Evolutionary conservation across 1,140 invertebrate genomes (phyloP), one percentile per base, ranked within the genome.

Genomic region (Fragariocoptes setiger): DNA sequence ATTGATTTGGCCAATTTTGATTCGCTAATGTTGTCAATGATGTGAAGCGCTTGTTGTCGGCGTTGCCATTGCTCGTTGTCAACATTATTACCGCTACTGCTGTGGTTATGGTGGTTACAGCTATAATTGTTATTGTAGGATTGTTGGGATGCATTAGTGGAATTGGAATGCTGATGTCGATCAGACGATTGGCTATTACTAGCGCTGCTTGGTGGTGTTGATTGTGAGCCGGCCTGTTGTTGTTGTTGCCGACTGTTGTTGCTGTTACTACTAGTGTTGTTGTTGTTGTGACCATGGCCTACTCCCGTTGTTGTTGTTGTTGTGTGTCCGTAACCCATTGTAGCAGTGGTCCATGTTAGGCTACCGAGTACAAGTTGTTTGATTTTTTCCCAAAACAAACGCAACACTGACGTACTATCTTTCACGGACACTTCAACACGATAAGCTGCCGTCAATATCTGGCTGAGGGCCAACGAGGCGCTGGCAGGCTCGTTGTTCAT

Each of bases 371-470:
- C 46, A 13, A 47, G 31, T 39, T 74, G 68, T 45, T 74, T 65
- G 48, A 83, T 63, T 48, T 73, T 68, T 51, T 82, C 75, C 47
- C 78, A 60, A 40, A 83, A 65, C 0, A 67, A 65, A 42, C 70
- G 59, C 15, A 80, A 61, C 38, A 78, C 57, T 0, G 73, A 74
- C 42, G 73, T 73, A 22, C 74, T 74, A 18, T 70, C 66, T 36
- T 69, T 67, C 20, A 74, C 66, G 47, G 70, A 71, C n/a, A 83
- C 62, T 53, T 82, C 72, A n/a, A 83, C 69, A 39, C 50, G 51
- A 46, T 53, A 53, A 3, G 77, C 75, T 18, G 73, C 72, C 43
- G 69, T 71, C 36, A 80, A 56, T 49, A 82, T 75, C 53, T 76
- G 72, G 50, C 74, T 71, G 17, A 80, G 59, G 2, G 77, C 75